A percentile compares a stretch with the other conserved stretches of the same genome.
Evolutionary conservation across 2,888 invertebrate species (phyloP).

Genomic region (Synanthedon tipuliformis): DNA sequence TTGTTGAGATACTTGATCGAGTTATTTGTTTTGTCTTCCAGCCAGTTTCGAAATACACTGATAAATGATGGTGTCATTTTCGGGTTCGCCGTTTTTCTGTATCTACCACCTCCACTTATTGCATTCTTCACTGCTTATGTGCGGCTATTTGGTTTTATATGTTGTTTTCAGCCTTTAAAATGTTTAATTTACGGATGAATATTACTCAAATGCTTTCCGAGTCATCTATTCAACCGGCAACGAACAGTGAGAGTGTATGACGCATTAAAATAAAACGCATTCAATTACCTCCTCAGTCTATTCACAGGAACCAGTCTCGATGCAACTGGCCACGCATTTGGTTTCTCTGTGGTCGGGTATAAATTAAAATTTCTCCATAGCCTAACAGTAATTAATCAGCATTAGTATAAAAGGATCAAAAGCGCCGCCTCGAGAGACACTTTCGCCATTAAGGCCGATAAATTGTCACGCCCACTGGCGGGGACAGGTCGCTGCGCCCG

Average conservation of each 20-base stretch:
- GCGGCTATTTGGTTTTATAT: no score
- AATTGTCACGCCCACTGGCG: slow-evolving; percentile 37
- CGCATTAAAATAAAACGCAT: background rate
- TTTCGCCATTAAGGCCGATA: slow-evolving; percentile 35
- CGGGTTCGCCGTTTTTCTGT: background rate
- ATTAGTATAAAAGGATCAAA: slow-evolving; percentile 37
- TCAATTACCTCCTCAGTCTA: background rate
- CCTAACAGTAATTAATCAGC: slow-evolving; percentile 32
- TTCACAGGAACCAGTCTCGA: background rate
- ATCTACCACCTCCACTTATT: background rate
- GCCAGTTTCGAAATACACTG: background rate
- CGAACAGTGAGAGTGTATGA: background rate
- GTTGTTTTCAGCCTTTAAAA: no score
- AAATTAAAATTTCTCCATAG: slow-evolving; percentile 38
- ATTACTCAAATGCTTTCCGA: no score
- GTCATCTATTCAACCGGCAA: background rate
- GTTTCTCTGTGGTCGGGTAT: slow-evolving; percentile 8
- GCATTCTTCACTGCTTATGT: background rate
- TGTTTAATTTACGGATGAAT: no score
- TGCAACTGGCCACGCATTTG: background rate
- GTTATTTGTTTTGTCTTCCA: background rate
- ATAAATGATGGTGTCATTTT: background rate
- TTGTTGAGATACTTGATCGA: background rate
- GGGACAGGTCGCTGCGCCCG: slow-evolving; percentile 14
- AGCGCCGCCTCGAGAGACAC: slow-evolving; percentile 30